Evolutionary conservation across 2,888 invertebrate species (phyloP).

Genomic region (Emesis furor): DNA sequence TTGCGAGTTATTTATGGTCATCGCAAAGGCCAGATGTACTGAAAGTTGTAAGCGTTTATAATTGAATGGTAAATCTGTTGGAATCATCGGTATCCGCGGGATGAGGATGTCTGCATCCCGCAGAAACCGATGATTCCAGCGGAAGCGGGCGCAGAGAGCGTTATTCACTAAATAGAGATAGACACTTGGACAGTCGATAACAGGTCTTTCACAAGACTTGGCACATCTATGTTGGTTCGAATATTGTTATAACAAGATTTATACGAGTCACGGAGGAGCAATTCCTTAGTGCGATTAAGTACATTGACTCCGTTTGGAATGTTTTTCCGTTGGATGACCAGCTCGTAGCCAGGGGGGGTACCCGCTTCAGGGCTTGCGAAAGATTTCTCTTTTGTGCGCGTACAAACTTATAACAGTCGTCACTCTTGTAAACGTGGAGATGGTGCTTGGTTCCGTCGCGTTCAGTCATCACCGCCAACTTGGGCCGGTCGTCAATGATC

Average conservation of each 20-base stretch:
- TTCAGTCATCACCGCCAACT: too few species aligned
- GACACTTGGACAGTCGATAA: constrained; percentile 22
- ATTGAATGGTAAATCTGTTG: too few species aligned
- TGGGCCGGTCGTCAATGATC: too few species aligned
- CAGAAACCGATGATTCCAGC: too few species aligned
- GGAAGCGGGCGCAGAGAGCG: background rate
- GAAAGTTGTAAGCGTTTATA: too few species aligned
- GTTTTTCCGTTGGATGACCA: constrained; percentile 24
- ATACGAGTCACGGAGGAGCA: constrained; percentile 59
- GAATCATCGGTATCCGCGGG: too few species aligned
- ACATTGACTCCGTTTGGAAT: constrained; percentile 59
- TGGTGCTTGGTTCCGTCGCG: too few species aligned
- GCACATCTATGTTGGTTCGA: constrained; percentile 60
- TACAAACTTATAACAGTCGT: too few species aligned
- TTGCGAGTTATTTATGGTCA: too few species aligned
- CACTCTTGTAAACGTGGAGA: too few species aligned
- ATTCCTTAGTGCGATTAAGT: constrained; percentile 56
- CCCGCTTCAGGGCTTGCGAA: constrained; percentile 53
- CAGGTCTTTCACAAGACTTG: constrained; percentile 42
- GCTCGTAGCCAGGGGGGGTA: constrained; percentile 48
- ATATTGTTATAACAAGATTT: constrained; percentile 62
- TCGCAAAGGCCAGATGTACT: too few species aligned
- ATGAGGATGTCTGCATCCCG: too few species aligned
- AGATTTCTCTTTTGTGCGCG: constrained; percentile 53
- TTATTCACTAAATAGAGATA: constrained; percentile 2